Conservation (phyloP, 2,113 vertebrate species). For the Rhynchopsitta pachyrhyncha region DNA sequence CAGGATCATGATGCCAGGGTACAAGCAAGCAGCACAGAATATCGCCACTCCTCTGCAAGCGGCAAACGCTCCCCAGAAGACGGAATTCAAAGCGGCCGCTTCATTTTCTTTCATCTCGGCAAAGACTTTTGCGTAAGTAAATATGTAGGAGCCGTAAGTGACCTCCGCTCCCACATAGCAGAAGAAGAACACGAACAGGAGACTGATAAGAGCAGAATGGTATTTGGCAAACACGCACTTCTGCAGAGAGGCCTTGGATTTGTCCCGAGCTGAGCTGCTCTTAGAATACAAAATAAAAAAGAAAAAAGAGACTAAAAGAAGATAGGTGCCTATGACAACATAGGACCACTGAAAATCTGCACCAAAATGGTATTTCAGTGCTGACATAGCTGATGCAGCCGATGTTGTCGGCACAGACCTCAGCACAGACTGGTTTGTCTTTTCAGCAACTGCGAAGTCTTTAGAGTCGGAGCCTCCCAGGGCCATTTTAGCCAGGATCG, state of each 20-base stretch:
- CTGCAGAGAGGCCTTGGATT: slow-evolving; percentile 25
- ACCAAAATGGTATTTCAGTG: not conserved
- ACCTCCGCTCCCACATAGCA: slow-evolving; percentile 92
- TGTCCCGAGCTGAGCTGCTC: slow-evolving; percentile 36
- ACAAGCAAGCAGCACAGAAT: slow-evolving; percentile 81
- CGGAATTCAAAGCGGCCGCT: slow-evolving; percentile 86
- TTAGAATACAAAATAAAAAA: slow-evolving; percentile 81
- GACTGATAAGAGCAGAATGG: slow-evolving; percentile 77
- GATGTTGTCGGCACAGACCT: not conserved
- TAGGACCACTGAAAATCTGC: slow-evolving; percentile 83
- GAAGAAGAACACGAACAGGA: slow-evolving; percentile 90
- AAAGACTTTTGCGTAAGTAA: slow-evolving; percentile 80
- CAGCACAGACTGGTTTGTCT: not conserved
- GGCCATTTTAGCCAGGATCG: slow-evolving; percentile 87
- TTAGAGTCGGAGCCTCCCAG: slow-evolving; percentile 40
- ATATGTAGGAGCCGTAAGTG: slow-evolving; percentile 90
- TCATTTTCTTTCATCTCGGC: slow-evolving; percentile 71
- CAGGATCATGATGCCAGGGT: slow-evolving; percentile 87
- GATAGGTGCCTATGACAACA: slow-evolving; percentile 80
- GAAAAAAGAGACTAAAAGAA: slow-evolving; percentile 77
- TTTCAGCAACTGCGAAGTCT: not conserved
- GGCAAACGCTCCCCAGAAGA: slow-evolving; percentile 91
- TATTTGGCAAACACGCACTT: slow-evolving; percentile 73
- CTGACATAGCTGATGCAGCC: not conserved
- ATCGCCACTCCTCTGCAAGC: slow-evolving; percentile 83